Percentiles rank a stretch among this genome's conserved stretches.
Evolutionary conservation across 2,797 vertebrate genomes (phyloP).

Genomic region (Clarias laeviceps): DNA sequence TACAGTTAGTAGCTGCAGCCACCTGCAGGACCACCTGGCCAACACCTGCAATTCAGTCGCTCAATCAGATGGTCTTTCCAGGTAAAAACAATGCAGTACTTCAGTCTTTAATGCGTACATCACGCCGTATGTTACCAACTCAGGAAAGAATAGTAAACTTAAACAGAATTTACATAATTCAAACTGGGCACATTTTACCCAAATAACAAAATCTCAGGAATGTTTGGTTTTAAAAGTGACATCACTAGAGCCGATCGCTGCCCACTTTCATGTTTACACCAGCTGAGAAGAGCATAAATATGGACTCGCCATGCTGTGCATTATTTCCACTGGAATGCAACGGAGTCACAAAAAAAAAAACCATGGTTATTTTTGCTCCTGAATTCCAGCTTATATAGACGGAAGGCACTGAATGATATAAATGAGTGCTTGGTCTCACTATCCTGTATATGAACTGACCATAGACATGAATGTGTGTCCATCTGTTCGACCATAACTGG

Average conservation of each 20-base stretch:
- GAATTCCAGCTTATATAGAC: not conserved
- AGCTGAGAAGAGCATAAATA: not conserved
- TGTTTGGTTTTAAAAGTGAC: not conserved
- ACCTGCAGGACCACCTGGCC: slow-evolving; percentile 98
- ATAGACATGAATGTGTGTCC: too few species aligned
- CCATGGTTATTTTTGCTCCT: not conserved
- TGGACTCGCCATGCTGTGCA: not conserved
- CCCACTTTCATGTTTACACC: not conserved
- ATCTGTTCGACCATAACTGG: too few species aligned
- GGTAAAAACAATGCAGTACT: not conserved
- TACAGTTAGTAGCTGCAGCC: slow-evolving; percentile 96
- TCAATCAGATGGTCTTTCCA: slow-evolving; percentile 2
- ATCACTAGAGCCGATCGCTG: not conserved
- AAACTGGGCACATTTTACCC: not conserved
- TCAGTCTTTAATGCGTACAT: not conserved
- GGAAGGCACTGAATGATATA: not conserved
- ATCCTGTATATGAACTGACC: not conserved
- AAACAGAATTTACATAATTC: not conserved
- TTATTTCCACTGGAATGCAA: not conserved
- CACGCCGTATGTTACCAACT: not conserved
- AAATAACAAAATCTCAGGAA: not conserved
- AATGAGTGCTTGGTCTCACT: not conserved
- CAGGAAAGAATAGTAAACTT: not conserved
- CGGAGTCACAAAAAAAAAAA: not conserved
- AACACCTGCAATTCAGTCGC: slow-evolving; percentile 79